Percentiles rank a stretch among this genome's conserved stretches.
These are phyloP conservation scores for Helicoverpa zea DNA, from an alignment of 1,140 invertebrate genomes.

Conservation along the genomic window DNA sequence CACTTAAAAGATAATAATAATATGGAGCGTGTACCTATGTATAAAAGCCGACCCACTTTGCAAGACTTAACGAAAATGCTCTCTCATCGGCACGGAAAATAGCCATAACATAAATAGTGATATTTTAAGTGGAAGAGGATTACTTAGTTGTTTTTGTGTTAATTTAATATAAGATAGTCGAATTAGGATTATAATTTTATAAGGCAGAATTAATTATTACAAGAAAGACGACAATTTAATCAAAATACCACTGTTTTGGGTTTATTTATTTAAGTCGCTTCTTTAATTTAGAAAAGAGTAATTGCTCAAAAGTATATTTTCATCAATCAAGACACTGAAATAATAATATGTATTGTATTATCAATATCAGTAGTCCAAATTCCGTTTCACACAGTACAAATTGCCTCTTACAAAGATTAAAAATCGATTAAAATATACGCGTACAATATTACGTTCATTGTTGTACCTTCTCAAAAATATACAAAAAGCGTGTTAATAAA, in stretches of 20 bases:
- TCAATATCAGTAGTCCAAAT: neutral
- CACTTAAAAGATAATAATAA: conserved; percentile 14
- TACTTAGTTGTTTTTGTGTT: neutral
- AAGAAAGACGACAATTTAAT: too few relatives aligned
- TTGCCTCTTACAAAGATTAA: neutral
- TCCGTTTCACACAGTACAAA: neutral
- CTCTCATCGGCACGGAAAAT: neutral
- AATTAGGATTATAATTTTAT: too few relatives aligned
- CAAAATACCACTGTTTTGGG: too few relatives aligned
- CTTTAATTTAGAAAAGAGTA: too few relatives aligned
- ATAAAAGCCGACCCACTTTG: neutral
- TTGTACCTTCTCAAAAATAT: neutral
- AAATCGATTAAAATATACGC: neutral
- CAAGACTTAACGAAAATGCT: neutral
- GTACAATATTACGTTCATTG: conserved; percentile 38
- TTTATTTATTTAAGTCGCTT: too few relatives aligned
- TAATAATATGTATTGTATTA: too few relatives aligned
- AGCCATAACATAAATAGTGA: conserved; percentile 9
- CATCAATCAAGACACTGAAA: too few relatives aligned
- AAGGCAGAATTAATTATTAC: too few relatives aligned
- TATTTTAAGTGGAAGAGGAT: neutral
- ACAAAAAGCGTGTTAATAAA: too few relatives aligned
- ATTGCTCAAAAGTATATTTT: too few relatives aligned
- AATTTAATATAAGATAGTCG: too few relatives aligned
- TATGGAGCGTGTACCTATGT: neutral